These are phyloP conservation scores for Julus scanicus DNA, from an alignment of 2,888 invertebrate species.

Conservation along the genomic window DNA sequence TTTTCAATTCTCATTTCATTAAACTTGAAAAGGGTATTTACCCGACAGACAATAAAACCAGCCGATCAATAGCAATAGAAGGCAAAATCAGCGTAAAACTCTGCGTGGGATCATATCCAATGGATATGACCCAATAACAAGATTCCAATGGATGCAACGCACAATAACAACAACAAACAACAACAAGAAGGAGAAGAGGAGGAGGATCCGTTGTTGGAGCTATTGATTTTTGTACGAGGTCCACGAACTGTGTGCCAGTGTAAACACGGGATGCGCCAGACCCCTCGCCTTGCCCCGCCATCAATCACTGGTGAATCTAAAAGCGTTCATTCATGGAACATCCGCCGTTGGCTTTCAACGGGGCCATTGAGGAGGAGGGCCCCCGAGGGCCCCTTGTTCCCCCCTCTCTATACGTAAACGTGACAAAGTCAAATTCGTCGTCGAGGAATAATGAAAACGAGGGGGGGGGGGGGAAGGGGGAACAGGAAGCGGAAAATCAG, in stretches of 20 bases:
- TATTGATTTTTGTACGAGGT: slow-evolving; percentile 11
- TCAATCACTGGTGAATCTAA: slow-evolving; percentile 32
- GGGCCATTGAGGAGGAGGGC: not conserved
- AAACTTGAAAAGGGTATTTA: slow-evolving; percentile 34
- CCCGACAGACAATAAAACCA: slow-evolving; percentile 4
- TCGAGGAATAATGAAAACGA: slow-evolving; percentile 13
- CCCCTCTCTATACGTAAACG: not conserved
- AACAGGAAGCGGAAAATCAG: slow-evolving; percentile 34
- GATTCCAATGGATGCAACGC: slow-evolving; percentile 30
- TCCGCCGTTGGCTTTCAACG: slow-evolving; percentile 30
- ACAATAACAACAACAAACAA: slow-evolving; percentile 42
- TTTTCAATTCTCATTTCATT: slow-evolving; percentile 36
- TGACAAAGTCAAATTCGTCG: slow-evolving; percentile 23
- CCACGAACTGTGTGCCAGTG: not conserved
- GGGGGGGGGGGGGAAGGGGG: no score
- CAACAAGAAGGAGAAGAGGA: not conserved
- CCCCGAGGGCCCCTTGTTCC: not conserved
- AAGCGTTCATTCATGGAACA: slow-evolving; percentile 26
- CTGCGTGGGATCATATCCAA: slow-evolving; percentile 22
- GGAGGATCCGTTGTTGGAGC: slow-evolving; percentile 4
- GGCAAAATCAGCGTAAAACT: slow-evolving; percentile 23
- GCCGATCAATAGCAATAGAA: slow-evolving; percentile 31
- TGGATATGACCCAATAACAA: slow-evolving; percentile 38
- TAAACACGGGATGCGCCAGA: slow-evolving; percentile 28
- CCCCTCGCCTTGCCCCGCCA: not conserved